Percentiles rank a stretch among this genome's conserved stretches.
phyloP scores from a whole-genome alignment of 1,140 invertebrate genomes.

The Chelonus insularis region DNA sequence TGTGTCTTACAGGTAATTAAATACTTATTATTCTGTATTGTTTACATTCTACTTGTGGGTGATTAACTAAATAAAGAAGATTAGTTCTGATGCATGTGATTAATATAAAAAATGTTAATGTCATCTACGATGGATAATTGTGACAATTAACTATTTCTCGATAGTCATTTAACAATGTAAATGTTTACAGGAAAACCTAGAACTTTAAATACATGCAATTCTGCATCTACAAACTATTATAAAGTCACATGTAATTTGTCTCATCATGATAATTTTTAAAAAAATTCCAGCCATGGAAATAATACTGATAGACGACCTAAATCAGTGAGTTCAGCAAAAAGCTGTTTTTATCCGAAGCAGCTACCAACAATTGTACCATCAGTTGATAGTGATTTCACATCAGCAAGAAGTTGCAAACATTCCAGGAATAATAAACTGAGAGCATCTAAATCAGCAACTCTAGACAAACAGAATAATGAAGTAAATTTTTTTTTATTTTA shows the following conservation, averaged over 20 bases:
- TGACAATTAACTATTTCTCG: too few species aligned
- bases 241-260: too few species aligned
- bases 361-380: conserved; percentile 8
- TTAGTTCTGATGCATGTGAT: too few species aligned
- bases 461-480: conserved; percentile 16
- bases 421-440: conserved; percentile 18
- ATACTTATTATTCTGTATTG: conserved; percentile 10
- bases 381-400: background rate
- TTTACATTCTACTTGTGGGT: background rate
- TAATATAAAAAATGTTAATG: too few species aligned
- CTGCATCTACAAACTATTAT: too few species aligned
- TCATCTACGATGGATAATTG: too few species aligned
- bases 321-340: conserved; percentile 39
- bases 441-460: conserved; percentile 22
- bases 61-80: too few species aligned
- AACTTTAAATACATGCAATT: too few species aligned
- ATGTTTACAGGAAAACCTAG: too few species aligned
- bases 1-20: conserved; percentile 32
- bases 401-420: conserved; percentile 10
- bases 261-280: too few species aligned
- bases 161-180: too few species aligned
- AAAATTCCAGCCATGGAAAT: too few species aligned
- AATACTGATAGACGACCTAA: conserved; percentile 35
- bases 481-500: conserved; percentile 11
- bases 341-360: background rate